Conservation (phyloP, 2,113 vertebrate genomes). For the Nyctereutes procyonoides region DNA sequence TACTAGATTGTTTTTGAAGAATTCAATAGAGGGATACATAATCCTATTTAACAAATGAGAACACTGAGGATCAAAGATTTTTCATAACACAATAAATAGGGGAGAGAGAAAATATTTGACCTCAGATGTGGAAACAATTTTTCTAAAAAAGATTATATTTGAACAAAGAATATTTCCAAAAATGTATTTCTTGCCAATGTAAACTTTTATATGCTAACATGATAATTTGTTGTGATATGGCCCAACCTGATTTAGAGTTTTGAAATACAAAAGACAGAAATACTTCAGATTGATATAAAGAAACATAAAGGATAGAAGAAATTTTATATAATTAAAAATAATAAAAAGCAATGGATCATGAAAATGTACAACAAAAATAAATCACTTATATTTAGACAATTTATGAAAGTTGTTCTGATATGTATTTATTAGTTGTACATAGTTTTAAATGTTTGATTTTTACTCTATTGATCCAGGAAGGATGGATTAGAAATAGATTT, state of each 20-base stretch:
- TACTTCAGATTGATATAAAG: not conserved
- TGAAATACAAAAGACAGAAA: not conserved
- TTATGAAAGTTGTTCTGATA: not conserved
- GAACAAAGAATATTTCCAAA: not conserved
- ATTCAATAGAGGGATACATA: not conserved
- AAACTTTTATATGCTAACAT: not conserved
- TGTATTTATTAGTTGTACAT: not conserved
- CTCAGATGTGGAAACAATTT: not conserved
- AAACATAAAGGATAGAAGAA: not conserved
- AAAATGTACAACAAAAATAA: not conserved
- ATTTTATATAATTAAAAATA: not conserved
- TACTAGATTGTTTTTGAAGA: not conserved
- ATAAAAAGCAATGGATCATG: not conserved
- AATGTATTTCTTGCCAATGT: not conserved
- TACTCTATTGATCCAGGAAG: not conserved
- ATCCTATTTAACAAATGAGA: not conserved
- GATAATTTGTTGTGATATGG: not conserved
- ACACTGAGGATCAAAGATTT: not conserved
- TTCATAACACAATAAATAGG: not conserved
- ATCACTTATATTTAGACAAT: not conserved
- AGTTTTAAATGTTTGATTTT: not conserved
- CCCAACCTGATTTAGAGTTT: not conserved
- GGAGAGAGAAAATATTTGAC: not conserved
- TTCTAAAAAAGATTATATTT: not conserved
- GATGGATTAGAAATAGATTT: not conserved